These are phyloP conservation scores for Ypsolopha scabrella DNA, from an alignment of 2,888 invertebrate species.

Conservation along the genomic window DNA sequence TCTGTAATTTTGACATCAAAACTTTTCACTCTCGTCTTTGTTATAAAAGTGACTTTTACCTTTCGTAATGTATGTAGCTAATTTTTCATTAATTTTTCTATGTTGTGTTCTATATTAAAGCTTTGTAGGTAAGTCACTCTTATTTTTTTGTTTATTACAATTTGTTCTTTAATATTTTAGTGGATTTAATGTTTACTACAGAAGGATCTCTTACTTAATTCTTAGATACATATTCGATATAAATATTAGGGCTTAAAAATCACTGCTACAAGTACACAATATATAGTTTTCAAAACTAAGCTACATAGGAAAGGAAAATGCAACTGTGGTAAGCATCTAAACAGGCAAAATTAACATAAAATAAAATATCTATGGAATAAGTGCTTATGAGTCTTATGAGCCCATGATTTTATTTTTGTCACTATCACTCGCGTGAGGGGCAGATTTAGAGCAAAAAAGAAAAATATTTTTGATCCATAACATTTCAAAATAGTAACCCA, in stretches of 20 bases:
- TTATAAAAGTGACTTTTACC: too few species aligned
- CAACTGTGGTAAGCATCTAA: constrained; percentile 25
- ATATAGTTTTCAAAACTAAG: constrained; percentile 13
- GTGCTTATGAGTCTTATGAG: too few species aligned
- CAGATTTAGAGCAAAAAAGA: too few species aligned
- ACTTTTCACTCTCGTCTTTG: too few species aligned
- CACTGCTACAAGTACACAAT: not conserved
- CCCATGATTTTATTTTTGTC: too few species aligned
- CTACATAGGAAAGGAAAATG: constrained; percentile 26
- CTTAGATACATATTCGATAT: not conserved
- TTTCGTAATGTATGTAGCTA: too few species aligned
- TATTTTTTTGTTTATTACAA: not conserved
- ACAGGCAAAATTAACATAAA: too few species aligned
- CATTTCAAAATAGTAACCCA: too few species aligned
- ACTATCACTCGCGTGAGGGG: too few species aligned
- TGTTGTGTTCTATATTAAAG: constrained; percentile 55
- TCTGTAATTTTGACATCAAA: constrained; percentile 11
- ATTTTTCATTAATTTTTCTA: constrained; percentile 3
- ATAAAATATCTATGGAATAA: constrained; percentile 1
- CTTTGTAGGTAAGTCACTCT: constrained; percentile 36
- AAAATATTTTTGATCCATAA: too few species aligned
- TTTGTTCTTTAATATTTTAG: constrained; percentile 16
- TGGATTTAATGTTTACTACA: constrained; percentile 6
- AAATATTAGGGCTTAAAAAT: not conserved
- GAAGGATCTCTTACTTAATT: not conserved